Evolutionary conservation across 2,888 invertebrate genomes (phyloP).

Genomic region (Fragum whitleyi): DNA sequence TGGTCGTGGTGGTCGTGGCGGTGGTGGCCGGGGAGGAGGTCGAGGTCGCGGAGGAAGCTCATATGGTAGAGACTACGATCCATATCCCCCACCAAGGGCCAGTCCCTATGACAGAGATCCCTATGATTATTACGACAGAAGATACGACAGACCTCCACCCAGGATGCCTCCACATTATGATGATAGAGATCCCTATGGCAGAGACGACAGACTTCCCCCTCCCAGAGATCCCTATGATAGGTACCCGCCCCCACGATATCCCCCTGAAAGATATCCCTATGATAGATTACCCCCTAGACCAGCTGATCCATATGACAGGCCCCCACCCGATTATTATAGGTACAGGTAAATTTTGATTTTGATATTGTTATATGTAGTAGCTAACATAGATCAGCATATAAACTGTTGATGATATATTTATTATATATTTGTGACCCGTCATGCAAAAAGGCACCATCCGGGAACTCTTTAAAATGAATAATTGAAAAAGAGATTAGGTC

Average conservation of each 20-base stretch:
- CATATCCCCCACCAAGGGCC: slow-evolving; percentile 63
- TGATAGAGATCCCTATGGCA: slow-evolving; percentile 44
- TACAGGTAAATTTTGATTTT: slow-evolving; percentile 39
- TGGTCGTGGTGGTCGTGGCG: slow-evolving; percentile 10
- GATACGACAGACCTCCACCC: slow-evolving; percentile 61
- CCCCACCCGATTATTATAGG: slow-evolving; percentile 73
- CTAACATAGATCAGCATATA: too few relatives aligned
- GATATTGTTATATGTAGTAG: slow-evolving; percentile 35
- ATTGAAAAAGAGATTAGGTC: too few relatives aligned
- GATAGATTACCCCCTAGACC: slow-evolving; percentile 64
- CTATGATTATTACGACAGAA: slow-evolving; percentile 71
- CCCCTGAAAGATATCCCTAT: slow-evolving; percentile 57
- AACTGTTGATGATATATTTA: too few relatives aligned
- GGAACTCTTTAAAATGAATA: too few relatives aligned
- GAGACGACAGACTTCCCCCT: slow-evolving; percentile 55
- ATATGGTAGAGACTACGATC: slow-evolving; percentile 60
- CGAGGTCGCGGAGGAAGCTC: slow-evolving; percentile 46
- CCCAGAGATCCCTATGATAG: slow-evolving; percentile 69
- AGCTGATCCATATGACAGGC: slow-evolving; percentile 75
- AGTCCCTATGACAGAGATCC: slow-evolving; percentile 75
- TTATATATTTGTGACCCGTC: too few relatives aligned
- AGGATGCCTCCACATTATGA: slow-evolving; percentile 65
- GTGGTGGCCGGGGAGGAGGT: slow-evolving; percentile 36
- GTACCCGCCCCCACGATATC: slow-evolving; percentile 67
- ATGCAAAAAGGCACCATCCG: too few relatives aligned